A percentile compares a stretch with the other conserved stretches of the same genome.
phyloP scores from a whole-genome alignment of 2,797 vertebrate genomes.

The Ptychadena robeensis region DNA sequence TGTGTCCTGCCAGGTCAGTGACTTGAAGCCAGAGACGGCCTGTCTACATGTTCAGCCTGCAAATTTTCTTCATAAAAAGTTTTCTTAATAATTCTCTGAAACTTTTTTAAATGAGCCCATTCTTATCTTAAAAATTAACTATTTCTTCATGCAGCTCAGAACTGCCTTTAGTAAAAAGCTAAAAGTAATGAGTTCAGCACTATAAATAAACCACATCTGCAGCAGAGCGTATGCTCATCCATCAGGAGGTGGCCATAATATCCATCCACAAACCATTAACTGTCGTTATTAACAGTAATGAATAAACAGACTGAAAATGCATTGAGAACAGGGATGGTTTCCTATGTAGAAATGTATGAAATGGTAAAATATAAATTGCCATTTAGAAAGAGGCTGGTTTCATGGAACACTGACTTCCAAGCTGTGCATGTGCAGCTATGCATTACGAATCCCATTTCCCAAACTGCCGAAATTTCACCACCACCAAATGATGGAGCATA shows the following conservation, averaged over 20 bases:
- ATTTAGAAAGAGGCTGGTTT: constrained; percentile 42
- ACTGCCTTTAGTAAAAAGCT: neutral
- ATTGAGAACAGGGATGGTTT: constrained; percentile 42
- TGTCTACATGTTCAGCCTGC: neutral
- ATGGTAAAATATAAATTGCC: constrained; percentile 31
- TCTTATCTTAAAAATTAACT: too few relatives aligned
- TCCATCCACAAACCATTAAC: constrained; percentile 27
- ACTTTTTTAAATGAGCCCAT: too few relatives aligned
- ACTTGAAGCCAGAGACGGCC: neutral
- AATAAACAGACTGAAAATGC: constrained; percentile 30
- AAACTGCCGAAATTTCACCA: neutral
- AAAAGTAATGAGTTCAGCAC: constrained; percentile 11
- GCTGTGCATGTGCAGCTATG: constrained; percentile 4
- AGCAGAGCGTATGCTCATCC: constrained; percentile 17
- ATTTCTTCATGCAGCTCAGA: too few relatives aligned
- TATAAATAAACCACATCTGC: constrained; percentile 39
- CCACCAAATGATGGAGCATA: neutral
- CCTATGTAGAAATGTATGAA: constrained; percentile 39
- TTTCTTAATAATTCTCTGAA: too few relatives aligned
- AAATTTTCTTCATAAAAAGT: too few relatives aligned
- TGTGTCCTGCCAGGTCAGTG: neutral
- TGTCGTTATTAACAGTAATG: constrained; percentile 30
- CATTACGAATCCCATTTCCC: constrained; percentile 3
- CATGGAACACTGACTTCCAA: constrained; percentile 37
- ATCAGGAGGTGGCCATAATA: constrained; percentile 20